phyloP scores from a whole-genome alignment of 53 echinoderm and acorn worm genomes.

The Holothuria leucospilota region DNA sequence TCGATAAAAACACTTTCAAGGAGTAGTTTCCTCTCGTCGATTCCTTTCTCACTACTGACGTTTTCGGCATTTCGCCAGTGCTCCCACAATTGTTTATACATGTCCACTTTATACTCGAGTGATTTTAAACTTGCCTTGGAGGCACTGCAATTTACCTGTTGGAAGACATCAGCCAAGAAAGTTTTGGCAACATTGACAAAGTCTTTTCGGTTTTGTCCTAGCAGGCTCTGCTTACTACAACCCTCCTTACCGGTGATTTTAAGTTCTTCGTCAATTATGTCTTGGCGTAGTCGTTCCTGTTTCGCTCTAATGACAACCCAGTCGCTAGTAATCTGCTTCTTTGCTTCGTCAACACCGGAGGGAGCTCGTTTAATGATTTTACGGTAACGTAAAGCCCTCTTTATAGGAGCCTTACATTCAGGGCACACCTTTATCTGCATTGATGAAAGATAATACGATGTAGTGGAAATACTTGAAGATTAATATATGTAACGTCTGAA shows the following conservation, averaged over 20 bases:
- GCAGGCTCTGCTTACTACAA: too few species aligned
- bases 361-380: conserved; percentile 68
- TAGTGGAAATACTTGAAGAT: too few species aligned
- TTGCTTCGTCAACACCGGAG: conserved; percentile 70
- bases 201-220: too few species aligned
- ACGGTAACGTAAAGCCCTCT: conserved; percentile 76
- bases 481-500: too few species aligned
- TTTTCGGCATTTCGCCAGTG: background rate
- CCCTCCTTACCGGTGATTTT: background rate
- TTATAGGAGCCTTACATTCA: conserved; percentile 75
- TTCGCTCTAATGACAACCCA: conserved; percentile 20
- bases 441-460: background rate
- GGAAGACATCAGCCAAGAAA: background rate
- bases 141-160: background rate
- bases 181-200: background rate
- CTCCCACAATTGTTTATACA: conserved; percentile 23
- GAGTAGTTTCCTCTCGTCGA: background rate
- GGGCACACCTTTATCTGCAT: conserved; percentile 74
- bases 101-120: conserved; percentile 20
- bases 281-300: conserved; percentile 5
- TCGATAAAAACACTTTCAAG: conserved; percentile 4
- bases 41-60: background rate
- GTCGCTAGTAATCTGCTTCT: conserved; percentile 59
- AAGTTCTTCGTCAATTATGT: background rate
- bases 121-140: conserved; percentile 1